Evolutionary conservation across 2,797 vertebrate genomes (phyloP), one percentile per base, ranked within the genome.

Genomic region (Hybognathus amarus): DNA sequence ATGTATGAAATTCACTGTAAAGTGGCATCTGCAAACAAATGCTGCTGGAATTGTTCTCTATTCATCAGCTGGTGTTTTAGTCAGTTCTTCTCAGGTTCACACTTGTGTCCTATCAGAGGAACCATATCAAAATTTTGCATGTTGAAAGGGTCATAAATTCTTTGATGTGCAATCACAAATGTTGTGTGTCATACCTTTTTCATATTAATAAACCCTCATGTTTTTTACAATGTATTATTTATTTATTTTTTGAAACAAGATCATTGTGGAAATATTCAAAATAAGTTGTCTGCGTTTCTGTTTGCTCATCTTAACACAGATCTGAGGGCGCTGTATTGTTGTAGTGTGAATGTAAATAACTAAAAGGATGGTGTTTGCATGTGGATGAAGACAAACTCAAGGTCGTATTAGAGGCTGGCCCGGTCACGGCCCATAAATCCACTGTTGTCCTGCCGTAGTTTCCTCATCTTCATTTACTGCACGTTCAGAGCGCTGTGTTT

Each of bases 401-500:
- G 87, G 85, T 90, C 88, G 89, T 56, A 68, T 79, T 42, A 86
- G 42, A 36, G 88, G 83, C 83, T 87, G 79, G 73, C 83, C 80
- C 81, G 68, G 85, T 89, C 84, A 59, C 59, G 86, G 83, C 85
- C 88, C 85, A 89, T 90, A 86, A 88, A 91, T 90, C 88, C 84
- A 64, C 80, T 50, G 77, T 80, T 59, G 86, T 87, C 91, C 79
- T 83, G 54, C 8, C 75, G 84, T 70, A 90, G 86, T 80, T 85
- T 50, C 84, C 83, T 85, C 27, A 81, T 87, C 88, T 87, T 88
- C 77, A 78, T 89, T 87, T 83, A 87, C 90, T 90, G 90, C 90
- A 83, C 83, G 70, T 54, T 81, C 87, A 85, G 80, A 85, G 87
- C 83, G 59, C 82, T 84, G 90, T 91, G 91, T 89, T 92, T 89